A percentile compares a stretch with the other conserved stretches of the same genome.
phyloP scores from a whole-genome alignment of 1,140 invertebrate genomes.

The Scaptomyza pallida region DNA sequence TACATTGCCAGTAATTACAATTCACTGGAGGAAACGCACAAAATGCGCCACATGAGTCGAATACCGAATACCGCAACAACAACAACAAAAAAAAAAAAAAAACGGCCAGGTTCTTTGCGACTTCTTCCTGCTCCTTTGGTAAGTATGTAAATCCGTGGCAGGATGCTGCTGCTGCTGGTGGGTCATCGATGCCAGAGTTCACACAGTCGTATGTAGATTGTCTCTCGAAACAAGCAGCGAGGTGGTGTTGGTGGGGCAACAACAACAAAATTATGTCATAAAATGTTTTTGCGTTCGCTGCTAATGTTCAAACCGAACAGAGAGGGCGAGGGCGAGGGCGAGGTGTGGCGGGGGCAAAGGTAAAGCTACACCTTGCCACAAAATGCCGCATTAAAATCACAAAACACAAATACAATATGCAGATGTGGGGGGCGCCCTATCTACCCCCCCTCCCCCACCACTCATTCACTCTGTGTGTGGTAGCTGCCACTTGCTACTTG shows the following conservation, averaged over 20 bases:
- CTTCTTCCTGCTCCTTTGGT: neutral
- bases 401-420: constrained; percentile 79
- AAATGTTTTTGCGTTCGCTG: constrained; percentile 60
- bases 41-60: constrained; percentile 23
- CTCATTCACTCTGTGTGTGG: too few species aligned
- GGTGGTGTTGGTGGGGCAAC: constrained; percentile 1
- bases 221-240: constrained; percentile 19
- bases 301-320: constrained; percentile 55
- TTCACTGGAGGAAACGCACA: constrained; percentile 60
- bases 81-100: too few species aligned
- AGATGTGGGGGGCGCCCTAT: constrained; percentile 20
- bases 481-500: constrained; percentile 5
- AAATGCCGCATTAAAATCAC: constrained; percentile 78
- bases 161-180: constrained; percentile 11
- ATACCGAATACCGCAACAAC: neutral
- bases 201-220: constrained; percentile 55
- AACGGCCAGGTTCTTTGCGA: constrained; percentile 12
- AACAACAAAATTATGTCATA: constrained; percentile 75
- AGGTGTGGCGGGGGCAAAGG: too few species aligned
- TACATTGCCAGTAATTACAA: constrained; percentile 74
- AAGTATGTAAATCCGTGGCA: constrained; percentile 35
- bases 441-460: too few species aligned
- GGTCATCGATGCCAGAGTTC: constrained; percentile 65
- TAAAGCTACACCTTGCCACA: constrained; percentile 50
- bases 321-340: neutral